A percentile compares a stretch with the other conserved stretches of the same genome.
phyloP scores from a whole-genome alignment of 64 coral and sea anemone species.

The Pocillopora damicornis region DNA sequence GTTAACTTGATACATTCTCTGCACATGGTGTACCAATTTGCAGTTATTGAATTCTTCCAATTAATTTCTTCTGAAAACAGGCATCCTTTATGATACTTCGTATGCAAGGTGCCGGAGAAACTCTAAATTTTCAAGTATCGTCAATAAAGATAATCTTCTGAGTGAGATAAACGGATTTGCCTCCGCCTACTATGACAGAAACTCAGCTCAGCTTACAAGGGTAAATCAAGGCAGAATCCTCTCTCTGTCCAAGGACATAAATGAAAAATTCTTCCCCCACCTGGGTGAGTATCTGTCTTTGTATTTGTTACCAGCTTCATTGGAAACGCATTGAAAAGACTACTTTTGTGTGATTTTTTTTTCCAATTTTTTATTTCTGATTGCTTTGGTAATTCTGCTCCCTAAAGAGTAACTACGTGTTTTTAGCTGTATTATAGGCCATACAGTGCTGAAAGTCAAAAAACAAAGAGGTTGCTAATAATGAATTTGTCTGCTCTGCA shows the following conservation, averaged over 20 bases:
- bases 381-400: no score
- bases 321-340: no score
- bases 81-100: constrained; percentile 44
- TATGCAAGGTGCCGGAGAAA: constrained; percentile 27
- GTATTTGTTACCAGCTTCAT: no score
- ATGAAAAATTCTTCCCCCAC: constrained; percentile 11
- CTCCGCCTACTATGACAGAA: constrained; percentile 2
- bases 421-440: no score
- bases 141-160: constrained; percentile 9
- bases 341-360: no score
- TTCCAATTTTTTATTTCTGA: no score
- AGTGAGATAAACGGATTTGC: constrained; percentile 27
- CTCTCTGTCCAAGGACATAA: not conserved
- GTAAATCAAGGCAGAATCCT: constrained; percentile 1
- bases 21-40: not conserved
- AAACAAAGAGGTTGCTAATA: no score
- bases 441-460: no score
- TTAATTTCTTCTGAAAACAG: not conserved
- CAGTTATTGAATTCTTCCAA: not conserved
- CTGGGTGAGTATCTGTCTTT: constrained; percentile 10
- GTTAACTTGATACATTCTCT: no score
- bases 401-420: no score
- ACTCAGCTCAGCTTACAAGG: constrained; percentile 4
- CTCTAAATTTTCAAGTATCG: constrained; percentile 2
- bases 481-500: not conserved